Evolutionary conservation across 2,888 invertebrate genomes (phyloP).

Genomic region (Chymomyza caudatula): DNA sequence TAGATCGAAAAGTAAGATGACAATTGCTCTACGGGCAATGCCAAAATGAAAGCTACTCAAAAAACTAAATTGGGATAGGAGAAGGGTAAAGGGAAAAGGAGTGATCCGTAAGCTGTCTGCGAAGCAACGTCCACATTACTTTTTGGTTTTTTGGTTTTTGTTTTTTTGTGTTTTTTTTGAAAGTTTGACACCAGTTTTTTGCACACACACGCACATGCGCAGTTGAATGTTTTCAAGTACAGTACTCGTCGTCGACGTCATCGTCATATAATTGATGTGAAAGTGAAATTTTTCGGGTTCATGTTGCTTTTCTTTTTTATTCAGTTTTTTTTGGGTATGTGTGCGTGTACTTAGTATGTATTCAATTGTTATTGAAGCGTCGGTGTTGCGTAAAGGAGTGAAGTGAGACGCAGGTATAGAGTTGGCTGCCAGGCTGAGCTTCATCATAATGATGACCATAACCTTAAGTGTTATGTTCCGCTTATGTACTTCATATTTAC

Average conservation of each 20-base stretch:
- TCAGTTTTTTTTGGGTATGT: conserved; percentile 18
- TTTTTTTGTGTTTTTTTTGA: background rate
- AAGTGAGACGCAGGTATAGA: background rate
- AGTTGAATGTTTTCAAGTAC: conserved; percentile 50
- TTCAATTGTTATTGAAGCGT: background rate
- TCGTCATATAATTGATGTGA: conserved; percentile 62
- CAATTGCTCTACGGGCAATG: too few relatives aligned
- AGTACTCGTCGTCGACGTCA: conserved; percentile 46
- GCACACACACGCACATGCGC: conserved; percentile 18
- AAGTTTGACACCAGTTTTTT: background rate
- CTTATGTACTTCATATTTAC: conserved; percentile 7
- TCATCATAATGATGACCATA: conserved; percentile 56
- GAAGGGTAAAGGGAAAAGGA: background rate
- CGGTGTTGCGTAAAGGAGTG: background rate
- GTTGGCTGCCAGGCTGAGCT: conserved; percentile 14
- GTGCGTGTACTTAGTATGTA: conserved; percentile 12
- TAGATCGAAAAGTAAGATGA: background rate
- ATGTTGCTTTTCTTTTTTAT: conserved; percentile 18
- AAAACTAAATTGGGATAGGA: background rate
- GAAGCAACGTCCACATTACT: background rate
- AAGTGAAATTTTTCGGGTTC: conserved; percentile 56
- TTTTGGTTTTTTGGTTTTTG: background rate
- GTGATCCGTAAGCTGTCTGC: conserved; percentile 13
- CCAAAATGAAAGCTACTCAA: conserved; percentile 12
- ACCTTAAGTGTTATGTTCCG: conserved; percentile 52